Percentiles rank a stretch among this genome's conserved stretches.
These are phyloP conservation scores for Plectropomus leopardus DNA, from an alignment of 2,113 vertebrate genomes.

Conservation along the genomic window DNA sequence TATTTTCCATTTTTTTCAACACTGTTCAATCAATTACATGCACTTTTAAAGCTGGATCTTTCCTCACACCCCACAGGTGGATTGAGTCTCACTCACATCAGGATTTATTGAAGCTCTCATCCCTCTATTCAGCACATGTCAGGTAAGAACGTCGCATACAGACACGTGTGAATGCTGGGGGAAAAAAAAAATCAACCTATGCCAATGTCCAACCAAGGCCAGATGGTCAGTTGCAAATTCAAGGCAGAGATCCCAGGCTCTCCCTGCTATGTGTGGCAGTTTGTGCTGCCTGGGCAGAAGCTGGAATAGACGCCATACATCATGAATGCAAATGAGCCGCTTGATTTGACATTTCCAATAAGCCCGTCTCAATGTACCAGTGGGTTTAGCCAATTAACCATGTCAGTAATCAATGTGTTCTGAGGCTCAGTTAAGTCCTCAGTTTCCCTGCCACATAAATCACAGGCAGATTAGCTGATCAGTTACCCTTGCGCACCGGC, in stretches of 20 bases:
- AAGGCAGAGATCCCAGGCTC: conserved; percentile 67
- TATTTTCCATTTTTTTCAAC: conserved; percentile 28
- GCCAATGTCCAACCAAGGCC: conserved; percentile 61
- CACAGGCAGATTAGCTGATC: conserved; percentile 85
- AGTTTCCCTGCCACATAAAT: conserved; percentile 85
- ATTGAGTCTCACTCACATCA: conserved; percentile 21
- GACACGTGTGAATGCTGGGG: conserved; percentile 19
- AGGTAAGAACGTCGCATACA: conserved; percentile 32
- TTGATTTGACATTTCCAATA: conserved; percentile 88
- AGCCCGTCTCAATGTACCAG: conserved; percentile 83
- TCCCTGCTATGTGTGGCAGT: conserved; percentile 68
- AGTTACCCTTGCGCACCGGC: conserved; percentile 76
- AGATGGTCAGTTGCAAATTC: conserved; percentile 77
- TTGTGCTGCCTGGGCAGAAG: conserved; percentile 80
- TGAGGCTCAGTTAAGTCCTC: conserved; percentile 79
- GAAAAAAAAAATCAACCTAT: not conserved
- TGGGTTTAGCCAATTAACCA: conserved; percentile 86
- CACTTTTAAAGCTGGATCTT: conserved; percentile 27
- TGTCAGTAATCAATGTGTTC: conserved; percentile 86
- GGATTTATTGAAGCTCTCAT: conserved; percentile 21
- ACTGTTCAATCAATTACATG: conserved; percentile 33
- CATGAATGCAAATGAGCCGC: conserved; percentile 85
- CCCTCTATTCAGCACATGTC: conserved; percentile 29
- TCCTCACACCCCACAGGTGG: conserved; percentile 24
- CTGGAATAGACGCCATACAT: conserved; percentile 81